Percentiles rank a stretch among this genome's conserved stretches.
Conservation (phyloP, 2,888 invertebrate species). For the Peribatodes rhomboidaria region DNA sequence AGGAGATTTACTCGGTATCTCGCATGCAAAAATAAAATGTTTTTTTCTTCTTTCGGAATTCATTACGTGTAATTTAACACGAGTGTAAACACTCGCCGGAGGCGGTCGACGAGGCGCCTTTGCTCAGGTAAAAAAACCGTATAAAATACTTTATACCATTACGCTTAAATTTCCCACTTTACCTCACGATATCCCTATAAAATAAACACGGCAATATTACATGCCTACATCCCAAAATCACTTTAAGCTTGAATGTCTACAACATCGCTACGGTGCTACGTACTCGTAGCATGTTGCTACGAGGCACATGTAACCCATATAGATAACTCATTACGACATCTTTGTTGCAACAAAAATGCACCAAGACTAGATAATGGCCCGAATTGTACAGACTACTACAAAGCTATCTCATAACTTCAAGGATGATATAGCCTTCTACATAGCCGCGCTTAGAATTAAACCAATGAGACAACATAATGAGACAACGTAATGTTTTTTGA, state of each 20-base stretch:
- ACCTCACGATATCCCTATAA: conserved; percentile 47
- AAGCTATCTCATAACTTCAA: no score
- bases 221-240: conserved; percentile 54
- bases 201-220: conserved; percentile 58
- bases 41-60: conserved; percentile 27
- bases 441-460: no score
- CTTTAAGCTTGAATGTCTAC: conserved; percentile 64
- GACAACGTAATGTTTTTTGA: no score
- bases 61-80: conserved; percentile 36
- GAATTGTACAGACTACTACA: no score
- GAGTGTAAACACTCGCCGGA: conserved; percentile 38
- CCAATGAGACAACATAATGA: no score
- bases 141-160: conserved; percentile 48
- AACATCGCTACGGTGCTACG: conserved; percentile 56
- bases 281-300: conserved; percentile 55
- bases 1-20: conserved; percentile 43
- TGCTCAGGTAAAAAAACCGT: conserved; percentile 46
- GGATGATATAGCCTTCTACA: no score
- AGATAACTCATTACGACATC: no score
- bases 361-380: no score
- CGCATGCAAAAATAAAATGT: conserved; percentile 31
- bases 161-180: conserved; percentile 47
- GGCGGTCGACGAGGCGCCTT: conserved; percentile 32
- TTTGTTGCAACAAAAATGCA: no score
- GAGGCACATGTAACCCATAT: neutral